Conservation (phyloP, 1,140 invertebrate species). For the Telenomus remus region DNA sequence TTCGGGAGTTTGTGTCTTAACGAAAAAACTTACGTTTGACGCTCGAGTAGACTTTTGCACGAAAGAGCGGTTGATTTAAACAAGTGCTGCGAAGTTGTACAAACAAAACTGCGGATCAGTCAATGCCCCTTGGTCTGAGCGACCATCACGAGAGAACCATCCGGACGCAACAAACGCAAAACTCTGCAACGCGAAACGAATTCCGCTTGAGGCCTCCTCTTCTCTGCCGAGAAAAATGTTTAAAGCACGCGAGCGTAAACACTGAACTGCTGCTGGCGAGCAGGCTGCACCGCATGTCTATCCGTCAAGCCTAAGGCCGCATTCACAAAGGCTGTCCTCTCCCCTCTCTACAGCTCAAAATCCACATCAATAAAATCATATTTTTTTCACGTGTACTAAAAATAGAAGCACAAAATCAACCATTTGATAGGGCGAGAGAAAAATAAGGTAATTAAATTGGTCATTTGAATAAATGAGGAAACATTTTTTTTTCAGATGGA, state of each 20-base stretch:
- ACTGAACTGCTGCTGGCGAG: constrained; percentile 63
- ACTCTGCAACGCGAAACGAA: constrained; percentile 31
- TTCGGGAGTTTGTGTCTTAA: too few species aligned
- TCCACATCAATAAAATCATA: too few species aligned
- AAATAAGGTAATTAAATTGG: too few species aligned
- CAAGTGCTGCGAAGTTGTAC: neutral
- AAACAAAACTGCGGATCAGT: constrained; percentile 18
- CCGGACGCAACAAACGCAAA: constrained; percentile 28
- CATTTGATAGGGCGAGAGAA: too few species aligned
- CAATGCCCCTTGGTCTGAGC: constrained; percentile 18
- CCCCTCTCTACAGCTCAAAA: constrained; percentile 17
- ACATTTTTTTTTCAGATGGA: constrained; percentile 4
- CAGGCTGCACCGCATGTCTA: constrained; percentile 61
- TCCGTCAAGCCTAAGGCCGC: constrained; percentile 57
- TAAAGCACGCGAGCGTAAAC: constrained; percentile 66
- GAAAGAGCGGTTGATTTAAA: constrained; percentile 17
- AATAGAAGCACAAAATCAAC: too few species aligned
- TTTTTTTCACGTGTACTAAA: too few species aligned
- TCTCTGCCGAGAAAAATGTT: constrained; percentile 62
- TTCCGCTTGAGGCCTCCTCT: constrained; percentile 28
- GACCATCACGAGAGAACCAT: constrained; percentile 17
- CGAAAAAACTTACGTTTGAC: constrained; percentile 42
- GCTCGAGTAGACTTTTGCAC: constrained; percentile 36
- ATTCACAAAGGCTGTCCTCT: constrained; percentile 52
- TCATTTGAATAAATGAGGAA: too few species aligned